These are phyloP conservation scores for Potorous gilbertii DNA, from an alignment of 2,797 vertebrate species.

Conservation along the genomic window DNA sequence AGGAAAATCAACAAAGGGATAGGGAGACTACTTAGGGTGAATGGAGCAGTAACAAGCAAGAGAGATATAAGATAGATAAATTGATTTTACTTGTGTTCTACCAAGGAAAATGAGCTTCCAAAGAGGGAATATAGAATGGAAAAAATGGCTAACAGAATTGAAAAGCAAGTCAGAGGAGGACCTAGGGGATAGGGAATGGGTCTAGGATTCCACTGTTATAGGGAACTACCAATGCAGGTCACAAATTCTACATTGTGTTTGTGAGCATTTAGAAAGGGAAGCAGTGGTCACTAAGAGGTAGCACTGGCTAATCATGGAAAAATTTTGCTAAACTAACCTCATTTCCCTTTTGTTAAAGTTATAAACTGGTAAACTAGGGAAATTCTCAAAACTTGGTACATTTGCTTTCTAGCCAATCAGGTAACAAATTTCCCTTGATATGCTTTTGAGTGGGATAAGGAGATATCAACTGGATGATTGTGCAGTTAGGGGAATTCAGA, in stretches of 20 bases:
- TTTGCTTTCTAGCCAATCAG: not conserved
- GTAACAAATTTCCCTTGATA: not conserved
- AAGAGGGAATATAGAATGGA: not conserved
- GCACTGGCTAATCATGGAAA: not conserved
- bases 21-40: not conserved
- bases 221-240: not conserved
- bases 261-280: not conserved
- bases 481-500: not conserved
- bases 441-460: not conserved
- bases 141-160: not conserved
- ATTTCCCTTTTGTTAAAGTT: not conserved
- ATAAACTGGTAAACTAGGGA: not conserved
- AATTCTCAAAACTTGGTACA: not conserved
- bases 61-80: not conserved
- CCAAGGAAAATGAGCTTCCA: not conserved
- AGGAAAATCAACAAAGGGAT: not conserved
- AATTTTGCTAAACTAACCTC: not conserved
- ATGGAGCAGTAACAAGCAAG: not conserved
- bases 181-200: not conserved
- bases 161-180: not conserved
- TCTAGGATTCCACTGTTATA: not conserved
- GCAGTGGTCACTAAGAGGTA: not conserved
- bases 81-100: not conserved
- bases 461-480: not conserved
- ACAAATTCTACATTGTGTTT: not conserved